Conservation (phyloP, 2,797 vertebrate species). For the Diplodus puntazzo region DNA sequence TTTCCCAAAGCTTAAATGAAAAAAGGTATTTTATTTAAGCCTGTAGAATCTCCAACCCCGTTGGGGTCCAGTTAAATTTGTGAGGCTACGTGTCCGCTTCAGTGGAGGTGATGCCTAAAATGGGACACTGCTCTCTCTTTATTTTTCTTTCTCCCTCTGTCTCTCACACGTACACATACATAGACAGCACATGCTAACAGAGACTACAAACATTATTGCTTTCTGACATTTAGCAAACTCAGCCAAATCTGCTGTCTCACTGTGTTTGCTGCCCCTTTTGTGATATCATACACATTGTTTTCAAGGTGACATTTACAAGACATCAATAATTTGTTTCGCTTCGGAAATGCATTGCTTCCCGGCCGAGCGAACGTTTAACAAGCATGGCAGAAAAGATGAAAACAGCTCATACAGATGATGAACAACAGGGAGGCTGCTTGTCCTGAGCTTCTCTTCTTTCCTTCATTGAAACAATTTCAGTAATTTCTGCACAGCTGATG, state of each 20-base stretch:
- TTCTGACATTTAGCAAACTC: background rate
- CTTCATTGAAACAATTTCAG: background rate
- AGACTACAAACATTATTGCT: background rate
- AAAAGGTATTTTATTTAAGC: background rate
- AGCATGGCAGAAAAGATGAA: constrained; percentile 15
- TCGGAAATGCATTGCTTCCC: constrained; percentile 16
- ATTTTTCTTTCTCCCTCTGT: background rate
- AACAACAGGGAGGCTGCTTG: background rate
- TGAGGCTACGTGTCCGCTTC: background rate
- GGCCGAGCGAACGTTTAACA: background rate
- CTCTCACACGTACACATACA: background rate
- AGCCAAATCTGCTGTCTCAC: constrained; percentile 12
- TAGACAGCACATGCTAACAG: background rate
- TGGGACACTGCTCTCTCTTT: background rate
- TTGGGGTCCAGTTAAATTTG: background rate
- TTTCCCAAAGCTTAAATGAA: constrained; percentile 11
- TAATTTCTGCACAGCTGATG: background rate
- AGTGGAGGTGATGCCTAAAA: constrained; percentile 11
- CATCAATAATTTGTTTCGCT: constrained; percentile 47
- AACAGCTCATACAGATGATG: background rate
- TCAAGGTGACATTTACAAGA: constrained; percentile 55
- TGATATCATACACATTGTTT: constrained; percentile 20
- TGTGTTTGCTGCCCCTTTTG: constrained; percentile 19
- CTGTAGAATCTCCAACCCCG: background rate
- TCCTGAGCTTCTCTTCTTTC: constrained; percentile 6